Evolutionary conservation across 92 coral and sea anemone species (phyloP), one percentile per base, ranked within the genome.

Genomic region (Actinostola sp.): DNA sequence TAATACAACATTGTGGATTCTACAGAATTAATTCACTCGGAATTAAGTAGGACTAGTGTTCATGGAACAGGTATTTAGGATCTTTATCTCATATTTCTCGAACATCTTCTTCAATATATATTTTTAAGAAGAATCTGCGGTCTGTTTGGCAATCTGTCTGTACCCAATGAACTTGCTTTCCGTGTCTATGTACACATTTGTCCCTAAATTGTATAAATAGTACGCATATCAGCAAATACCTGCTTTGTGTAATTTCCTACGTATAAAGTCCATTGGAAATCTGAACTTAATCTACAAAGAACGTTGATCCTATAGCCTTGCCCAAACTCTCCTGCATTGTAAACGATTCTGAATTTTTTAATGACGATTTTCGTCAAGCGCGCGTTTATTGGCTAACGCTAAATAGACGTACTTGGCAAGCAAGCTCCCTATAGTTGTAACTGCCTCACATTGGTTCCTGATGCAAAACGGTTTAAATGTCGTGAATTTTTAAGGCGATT

Each of bases 181-280:
- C n/a, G n/a, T n/a, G n/a, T n/a, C n/a, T n/a, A n/a, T n/a, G n/a
- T n/a, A n/a, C n/a, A n/a, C n/a, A n/a, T n/a, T n/a, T n/a, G n/a
- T n/a, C n/a, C n/a, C n/a, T n/a, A n/a, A n/a, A n/a, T n/a, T n/a
- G n/a, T n/a, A n/a, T n/a, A n/a, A n/a, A n/a, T n/a, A n/a, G n/a
- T n/a, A n/a, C n/a, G n/a, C 11, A 36, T 36, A 4, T 36, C 42
- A 36, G 6, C 6, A 57, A 57, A 57, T 57, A 57, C 63, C 63
- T 57, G 16, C 28, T 24, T 52, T 52, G 8, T 15, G 16, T n/a
- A n/a, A n/a, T 19, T 57, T 57, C 63, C 39, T 21, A 27, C 63
- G 63, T 30, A 29, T 3, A 14, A 57, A 57, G 14, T 57, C 63
- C 63, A 57, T 57, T 29, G 36, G 63, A 57, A 13, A 11, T 20